phyloP scores from a whole-genome alignment of 2,113 vertebrate species.

The Cottus gobio region DNA sequence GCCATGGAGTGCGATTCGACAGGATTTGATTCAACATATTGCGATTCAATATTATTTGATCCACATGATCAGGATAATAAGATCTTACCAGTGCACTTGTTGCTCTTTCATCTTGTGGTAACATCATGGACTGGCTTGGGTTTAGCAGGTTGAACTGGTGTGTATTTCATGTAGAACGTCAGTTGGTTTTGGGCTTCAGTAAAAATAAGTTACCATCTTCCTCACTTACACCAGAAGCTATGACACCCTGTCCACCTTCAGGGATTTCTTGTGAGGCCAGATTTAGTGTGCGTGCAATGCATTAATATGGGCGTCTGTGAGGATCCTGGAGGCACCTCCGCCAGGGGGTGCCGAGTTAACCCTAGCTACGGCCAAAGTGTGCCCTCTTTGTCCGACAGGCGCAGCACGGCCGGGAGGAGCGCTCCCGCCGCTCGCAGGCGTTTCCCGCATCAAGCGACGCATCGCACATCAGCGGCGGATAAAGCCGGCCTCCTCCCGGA shows the following conservation, averaged over 20 bases:
- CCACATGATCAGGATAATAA: background rate
- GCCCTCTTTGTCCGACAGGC: too few relatives aligned
- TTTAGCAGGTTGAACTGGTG: background rate
- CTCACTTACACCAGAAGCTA: background rate
- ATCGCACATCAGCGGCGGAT: too few relatives aligned
- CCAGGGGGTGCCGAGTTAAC: too few relatives aligned
- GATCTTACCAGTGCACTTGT: background rate
- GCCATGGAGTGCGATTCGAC: too few relatives aligned
- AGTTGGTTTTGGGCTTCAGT: too few relatives aligned
- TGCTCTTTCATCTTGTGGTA: conserved; percentile 7
- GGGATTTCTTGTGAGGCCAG: background rate
- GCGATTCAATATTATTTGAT: background rate
- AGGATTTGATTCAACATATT: too few relatives aligned
- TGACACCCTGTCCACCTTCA: background rate
- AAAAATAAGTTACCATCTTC: conserved; percentile 6
- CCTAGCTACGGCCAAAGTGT: too few relatives aligned
- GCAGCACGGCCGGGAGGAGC: too few relatives aligned
- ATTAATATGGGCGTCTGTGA: background rate
- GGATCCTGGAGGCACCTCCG: too few relatives aligned
- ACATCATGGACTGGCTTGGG: conserved; percentile 6
- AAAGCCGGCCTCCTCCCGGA: too few relatives aligned
- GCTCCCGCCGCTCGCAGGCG: too few relatives aligned
- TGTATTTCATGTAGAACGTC: background rate
- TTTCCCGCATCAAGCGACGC: too few relatives aligned
- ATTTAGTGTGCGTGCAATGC: background rate